Percentiles rank a stretch among this genome's conserved stretches.
Evolutionary conservation across 1,140 invertebrate genomes (phyloP).

Genomic region (Euglossa dilemma): DNA sequence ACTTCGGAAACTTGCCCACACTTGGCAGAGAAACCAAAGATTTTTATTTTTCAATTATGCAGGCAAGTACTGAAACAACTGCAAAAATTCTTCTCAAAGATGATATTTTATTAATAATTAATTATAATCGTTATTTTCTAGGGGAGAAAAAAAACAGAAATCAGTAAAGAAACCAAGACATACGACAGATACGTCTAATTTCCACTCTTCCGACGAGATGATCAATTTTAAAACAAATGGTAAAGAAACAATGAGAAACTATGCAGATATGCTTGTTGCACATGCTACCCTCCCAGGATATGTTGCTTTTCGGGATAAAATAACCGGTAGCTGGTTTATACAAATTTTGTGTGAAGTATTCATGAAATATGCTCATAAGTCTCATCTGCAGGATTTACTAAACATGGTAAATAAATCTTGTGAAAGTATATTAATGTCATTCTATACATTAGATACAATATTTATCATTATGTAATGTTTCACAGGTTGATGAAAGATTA

Average conservation of each 20-base stretch:
- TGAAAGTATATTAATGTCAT: background rate
- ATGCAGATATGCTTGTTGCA: conserved; percentile 86
- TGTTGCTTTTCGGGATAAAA: conserved; percentile 85
- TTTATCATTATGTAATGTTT: conserved; percentile 23
- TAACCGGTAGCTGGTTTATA: conserved; percentile 89
- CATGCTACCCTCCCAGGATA: conserved; percentile 87
- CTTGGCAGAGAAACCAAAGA: conserved; percentile 88
- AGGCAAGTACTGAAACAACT: conserved; percentile 77
- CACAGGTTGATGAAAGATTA: conserved; percentile 79
- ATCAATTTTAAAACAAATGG: background rate
- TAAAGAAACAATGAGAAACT: conserved; percentile 69
- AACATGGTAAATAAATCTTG: conserved; percentile 81
- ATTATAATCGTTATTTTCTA: conserved; percentile 9
- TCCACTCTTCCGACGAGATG: background rate
- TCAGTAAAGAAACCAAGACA: conserved; percentile 42
- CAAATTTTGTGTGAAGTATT: conserved; percentile 89
- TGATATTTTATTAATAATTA: background rate
- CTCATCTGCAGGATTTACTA: conserved; percentile 86
- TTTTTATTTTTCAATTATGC: conserved; percentile 91
- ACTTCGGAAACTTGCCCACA: conserved; percentile 84
- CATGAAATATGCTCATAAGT: conserved; percentile 86
- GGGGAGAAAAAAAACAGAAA: conserved; percentile 48
- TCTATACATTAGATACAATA: conserved; percentile 18
- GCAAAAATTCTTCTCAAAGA: background rate
- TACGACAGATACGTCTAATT: conserved; percentile 44